These are phyloP conservation scores for Alouatta palliata DNA, from an alignment of 2,113 vertebrate species.

Conservation along the genomic window DNA sequence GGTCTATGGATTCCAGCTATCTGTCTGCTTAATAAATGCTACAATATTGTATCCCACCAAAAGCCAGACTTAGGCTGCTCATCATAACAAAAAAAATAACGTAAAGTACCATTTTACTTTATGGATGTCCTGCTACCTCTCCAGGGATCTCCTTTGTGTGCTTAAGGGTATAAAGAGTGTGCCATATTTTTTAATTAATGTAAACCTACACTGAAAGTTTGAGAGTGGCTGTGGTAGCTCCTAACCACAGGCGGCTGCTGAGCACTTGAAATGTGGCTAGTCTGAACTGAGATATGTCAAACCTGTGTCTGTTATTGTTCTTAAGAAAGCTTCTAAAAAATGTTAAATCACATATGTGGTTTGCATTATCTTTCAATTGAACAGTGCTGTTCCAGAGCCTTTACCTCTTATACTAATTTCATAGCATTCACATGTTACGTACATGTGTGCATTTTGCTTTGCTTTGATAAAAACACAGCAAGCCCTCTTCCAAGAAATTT, in stretches of 20 bases:
- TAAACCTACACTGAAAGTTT: not conserved
- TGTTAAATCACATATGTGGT: not conserved
- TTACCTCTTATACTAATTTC: not conserved
- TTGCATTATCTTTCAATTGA: not conserved
- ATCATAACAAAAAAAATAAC: constrained; percentile 2
- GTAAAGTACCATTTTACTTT: not conserved
- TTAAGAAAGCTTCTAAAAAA: not conserved
- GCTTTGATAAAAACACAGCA: constrained; percentile 32
- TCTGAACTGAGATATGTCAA: not conserved
- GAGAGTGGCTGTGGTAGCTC: not conserved
- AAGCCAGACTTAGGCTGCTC: not conserved
- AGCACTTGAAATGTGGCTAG: not conserved
- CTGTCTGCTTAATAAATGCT: constrained; percentile 62
- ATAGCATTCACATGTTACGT: not conserved
- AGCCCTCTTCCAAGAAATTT: not conserved
- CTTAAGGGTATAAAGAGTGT: not conserved
- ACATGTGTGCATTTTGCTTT: not conserved
- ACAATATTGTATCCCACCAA: constrained; percentile 21
- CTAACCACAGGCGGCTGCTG: not conserved
- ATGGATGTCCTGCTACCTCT: not conserved
- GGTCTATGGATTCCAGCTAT: constrained; percentile 19
- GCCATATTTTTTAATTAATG: not conserved
- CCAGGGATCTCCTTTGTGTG: not conserved
- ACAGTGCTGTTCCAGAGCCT: not conserved
- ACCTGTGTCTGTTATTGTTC: not conserved